phyloP scores from a whole-genome alignment of 2,888 invertebrate genomes.

The Ephialtes manifestator region DNA sequence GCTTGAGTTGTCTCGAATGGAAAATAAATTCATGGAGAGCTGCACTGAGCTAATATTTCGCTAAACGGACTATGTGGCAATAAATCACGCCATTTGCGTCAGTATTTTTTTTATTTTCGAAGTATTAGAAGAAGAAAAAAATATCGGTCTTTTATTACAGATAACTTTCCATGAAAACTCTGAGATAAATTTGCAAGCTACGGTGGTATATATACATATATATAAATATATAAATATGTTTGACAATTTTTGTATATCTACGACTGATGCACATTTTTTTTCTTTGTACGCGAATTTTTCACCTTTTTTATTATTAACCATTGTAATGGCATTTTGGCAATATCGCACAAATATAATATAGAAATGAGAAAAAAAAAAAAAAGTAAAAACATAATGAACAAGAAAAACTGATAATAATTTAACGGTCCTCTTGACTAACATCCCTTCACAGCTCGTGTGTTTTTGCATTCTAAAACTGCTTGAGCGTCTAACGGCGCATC shows the following conservation, averaged over 20 bases:
- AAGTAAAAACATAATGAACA: slow-evolving; percentile 31
- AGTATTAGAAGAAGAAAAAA: slow-evolving; percentile 31
- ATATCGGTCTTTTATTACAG: slow-evolving; percentile 6
- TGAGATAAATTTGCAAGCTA: slow-evolving; percentile 40
- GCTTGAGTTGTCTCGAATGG: slow-evolving; percentile 55
- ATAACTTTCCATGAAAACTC: slow-evolving; percentile 34
- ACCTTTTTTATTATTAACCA: slow-evolving; percentile 76
- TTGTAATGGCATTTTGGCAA: slow-evolving; percentile 81
- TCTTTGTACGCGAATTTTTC: slow-evolving; percentile 55
- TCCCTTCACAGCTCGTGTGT: slow-evolving; percentile 6
- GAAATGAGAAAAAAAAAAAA: slow-evolving; percentile 49
- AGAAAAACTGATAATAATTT: slow-evolving; percentile 52
- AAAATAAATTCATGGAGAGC: slow-evolving; percentile 27
- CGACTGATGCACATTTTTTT: slow-evolving; percentile 67
- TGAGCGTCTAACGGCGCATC: no score
- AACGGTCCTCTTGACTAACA: slow-evolving; percentile 45
- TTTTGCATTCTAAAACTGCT: slow-evolving; percentile 2
- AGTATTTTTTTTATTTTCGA: slow-evolving; percentile 72
- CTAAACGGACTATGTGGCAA: slow-evolving; percentile 29
- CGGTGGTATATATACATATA: slow-evolving; percentile 27
- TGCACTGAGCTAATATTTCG: slow-evolving; percentile 33
- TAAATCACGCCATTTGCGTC: slow-evolving; percentile 66
- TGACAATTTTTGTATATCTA: slow-evolving; percentile 50
- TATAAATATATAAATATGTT: slow-evolving; percentile 35
- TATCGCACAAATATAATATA: slow-evolving; percentile 81